Base-by-base conservation (phyloP, 2,888 invertebrate genomes). In the Trypoxylon attenuatum region DNA sequence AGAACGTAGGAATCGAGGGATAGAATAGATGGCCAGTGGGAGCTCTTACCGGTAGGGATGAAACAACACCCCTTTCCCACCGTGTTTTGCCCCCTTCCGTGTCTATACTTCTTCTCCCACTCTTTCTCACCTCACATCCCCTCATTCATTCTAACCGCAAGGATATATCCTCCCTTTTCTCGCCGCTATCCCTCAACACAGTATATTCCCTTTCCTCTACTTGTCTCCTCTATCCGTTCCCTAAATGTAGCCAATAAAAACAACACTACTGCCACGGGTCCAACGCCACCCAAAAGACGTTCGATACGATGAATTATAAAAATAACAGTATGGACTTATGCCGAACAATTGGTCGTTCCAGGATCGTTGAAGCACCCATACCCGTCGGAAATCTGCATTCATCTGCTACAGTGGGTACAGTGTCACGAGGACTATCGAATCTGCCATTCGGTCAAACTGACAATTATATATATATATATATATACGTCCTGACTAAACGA, bases 61-160 rank as follows among this genome's bases (percentile, higher is more conserved):
- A 83, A 85, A 85, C 80, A 85, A 85, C 84, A 85, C 81, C 84
- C 80, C 78, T 76, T 82, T 83, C 80, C 81, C 82, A 81, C 77
- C 77, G 73, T 47, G 66, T 61, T 63, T 50, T 52, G 33, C 61
- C 57, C 54, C 66, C 58, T 50, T 57, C 59, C 33, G 38, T 54
- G 21, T 22, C 22, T 15, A 27, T n/a, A 27, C 49, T 59, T 27
- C 33, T 54, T 49, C 53, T 45, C 45, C 33, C 47, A 41, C 46
- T 47, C 16, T 22, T 41, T 55, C 56, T 64, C 61, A 50, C 56
- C 59, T 52, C 47, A 27, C 25, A 5, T 5, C 25, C 25, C 8
- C 5, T 5, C 5, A 25, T 8, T 5, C 25, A 8, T 25, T 8
- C 25, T 8, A 25, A 5, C 25, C 25, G 25, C 5, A 25, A 25